Conservation (phyloP, 2,797 vertebrate species). For the Alcedo atthis region DNA sequence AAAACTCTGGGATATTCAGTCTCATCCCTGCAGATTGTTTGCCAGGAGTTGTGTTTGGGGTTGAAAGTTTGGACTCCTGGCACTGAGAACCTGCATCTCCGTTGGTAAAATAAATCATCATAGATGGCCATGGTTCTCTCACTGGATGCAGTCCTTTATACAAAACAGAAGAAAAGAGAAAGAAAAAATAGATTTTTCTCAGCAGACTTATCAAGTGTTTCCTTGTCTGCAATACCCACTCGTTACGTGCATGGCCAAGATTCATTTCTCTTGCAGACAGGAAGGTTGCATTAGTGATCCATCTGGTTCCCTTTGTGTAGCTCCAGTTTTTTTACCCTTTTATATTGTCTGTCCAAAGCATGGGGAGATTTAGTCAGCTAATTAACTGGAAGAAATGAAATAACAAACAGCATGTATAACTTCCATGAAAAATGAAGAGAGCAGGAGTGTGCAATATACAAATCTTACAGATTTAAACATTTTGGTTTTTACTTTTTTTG, state of each 20-base stretch:
- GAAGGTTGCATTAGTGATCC: background rate
- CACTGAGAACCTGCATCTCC: background rate
- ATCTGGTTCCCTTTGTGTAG: background rate
- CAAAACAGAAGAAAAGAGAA: background rate
- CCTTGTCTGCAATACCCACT: background rate
- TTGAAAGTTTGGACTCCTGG: background rate
- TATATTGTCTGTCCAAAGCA: background rate
- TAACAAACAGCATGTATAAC: background rate
- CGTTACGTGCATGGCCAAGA: background rate
- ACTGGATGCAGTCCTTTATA: background rate
- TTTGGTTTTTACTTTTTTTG: background rate
- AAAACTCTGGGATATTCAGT: background rate
- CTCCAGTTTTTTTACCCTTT: background rate
- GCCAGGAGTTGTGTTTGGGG: background rate
- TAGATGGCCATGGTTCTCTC: background rate
- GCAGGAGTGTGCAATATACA: background rate
- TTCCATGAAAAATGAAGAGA: conserved; percentile 12
- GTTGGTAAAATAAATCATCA: background rate
- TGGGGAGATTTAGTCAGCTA: background rate
- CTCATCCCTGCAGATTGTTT: background rate
- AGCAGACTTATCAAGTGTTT: background rate
- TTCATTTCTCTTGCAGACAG: conserved; percentile 1
- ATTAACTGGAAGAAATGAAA: conserved; percentile 16
- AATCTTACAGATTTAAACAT: background rate
- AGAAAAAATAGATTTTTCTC: background rate